Evolutionary conservation across 1,140 invertebrate genomes (phyloP), one percentile per base, ranked within the genome.

Genomic region (Asbolus verrucosus): DNA sequence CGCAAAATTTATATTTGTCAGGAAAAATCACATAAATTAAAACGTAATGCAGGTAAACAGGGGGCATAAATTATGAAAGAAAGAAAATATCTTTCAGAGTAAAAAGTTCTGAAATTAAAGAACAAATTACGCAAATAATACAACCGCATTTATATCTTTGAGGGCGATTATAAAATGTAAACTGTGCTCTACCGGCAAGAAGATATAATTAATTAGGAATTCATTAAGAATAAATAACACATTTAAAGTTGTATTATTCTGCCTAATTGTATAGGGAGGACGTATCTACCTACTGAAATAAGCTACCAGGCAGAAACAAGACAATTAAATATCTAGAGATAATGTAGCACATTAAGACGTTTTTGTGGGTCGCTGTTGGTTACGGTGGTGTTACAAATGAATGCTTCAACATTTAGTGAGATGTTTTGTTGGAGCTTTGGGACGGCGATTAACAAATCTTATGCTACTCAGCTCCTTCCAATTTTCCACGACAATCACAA

Each of bases 171-270:
- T 27, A 54, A 54, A 54, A 54, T 54, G 46, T 27, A 54, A 54
- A 54, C 46, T 27, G 8, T 6, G 21, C 14, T 13, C 19, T 54
- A 54, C 19, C 27, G 41, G 46, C 46, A 54, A 54, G 19, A 27
- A 54, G 46, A 54, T 54, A 54, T 54, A 54, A 54, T 54, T 54
- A 54, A 54, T 54, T 54, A 54, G 21, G 11, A 54, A 54, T 54
- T 54, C 46, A 54, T 54, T 54, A 54, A 54, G 46, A 54, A 54
- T 54, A 54, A 54, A 54, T 54, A 54, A 54, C 46, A 21, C 46
- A 54, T 54, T 54, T 54, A 54, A 54, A 54, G 46, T 54, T 54
- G 46, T 54, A 54, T 54, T 54, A 54, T 54, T 54, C 46, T 54
- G 46, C 18, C 46, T 54, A 54, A 54, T 54, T 54, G 46, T 54